Evolutionary conservation across 2,113 vertebrate genomes (phyloP).

Genomic region (Thermophis baileyi): DNA sequence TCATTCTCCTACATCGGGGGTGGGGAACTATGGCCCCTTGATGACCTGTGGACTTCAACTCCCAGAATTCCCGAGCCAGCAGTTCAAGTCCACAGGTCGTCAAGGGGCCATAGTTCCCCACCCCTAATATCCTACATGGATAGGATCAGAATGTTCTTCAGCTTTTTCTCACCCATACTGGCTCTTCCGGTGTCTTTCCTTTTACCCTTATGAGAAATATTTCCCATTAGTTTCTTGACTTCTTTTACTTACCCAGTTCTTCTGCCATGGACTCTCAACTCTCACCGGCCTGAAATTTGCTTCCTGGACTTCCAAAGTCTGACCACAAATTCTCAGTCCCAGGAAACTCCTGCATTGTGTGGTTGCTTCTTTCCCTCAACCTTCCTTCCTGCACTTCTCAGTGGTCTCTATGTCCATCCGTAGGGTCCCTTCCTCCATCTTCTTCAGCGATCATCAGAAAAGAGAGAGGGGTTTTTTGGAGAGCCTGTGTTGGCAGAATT

Average conservation of each 20-base stretch:
- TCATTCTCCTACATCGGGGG: background rate
- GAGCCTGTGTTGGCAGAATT: background rate
- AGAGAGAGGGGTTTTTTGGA: background rate
- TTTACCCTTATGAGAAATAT: background rate
- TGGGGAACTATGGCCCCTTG: background rate
- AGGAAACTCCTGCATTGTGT: background rate
- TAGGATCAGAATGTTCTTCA: background rate
- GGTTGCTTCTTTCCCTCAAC: background rate
- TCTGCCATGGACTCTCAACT: background rate
- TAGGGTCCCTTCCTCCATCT: background rate
- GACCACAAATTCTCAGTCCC: background rate
- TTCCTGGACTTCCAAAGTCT: background rate
- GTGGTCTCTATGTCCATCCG: background rate
- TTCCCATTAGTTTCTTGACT: background rate
- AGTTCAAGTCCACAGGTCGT: background rate
- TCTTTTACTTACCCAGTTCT: background rate
- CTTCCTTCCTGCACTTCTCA: background rate
- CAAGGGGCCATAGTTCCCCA: background rate
- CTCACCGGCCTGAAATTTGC: background rate
- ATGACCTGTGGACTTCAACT: background rate
- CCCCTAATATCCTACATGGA: background rate
- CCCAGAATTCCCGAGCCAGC: background rate
- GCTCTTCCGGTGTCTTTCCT: background rate
- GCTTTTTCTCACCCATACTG: background rate
- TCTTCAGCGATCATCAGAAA: background rate